A percentile compares a stretch with the other conserved stretches of the same genome.
These are phyloP conservation scores for Microtus oregoni DNA, from an alignment of 2,113 vertebrate genomes.

Conservation along the genomic window DNA sequence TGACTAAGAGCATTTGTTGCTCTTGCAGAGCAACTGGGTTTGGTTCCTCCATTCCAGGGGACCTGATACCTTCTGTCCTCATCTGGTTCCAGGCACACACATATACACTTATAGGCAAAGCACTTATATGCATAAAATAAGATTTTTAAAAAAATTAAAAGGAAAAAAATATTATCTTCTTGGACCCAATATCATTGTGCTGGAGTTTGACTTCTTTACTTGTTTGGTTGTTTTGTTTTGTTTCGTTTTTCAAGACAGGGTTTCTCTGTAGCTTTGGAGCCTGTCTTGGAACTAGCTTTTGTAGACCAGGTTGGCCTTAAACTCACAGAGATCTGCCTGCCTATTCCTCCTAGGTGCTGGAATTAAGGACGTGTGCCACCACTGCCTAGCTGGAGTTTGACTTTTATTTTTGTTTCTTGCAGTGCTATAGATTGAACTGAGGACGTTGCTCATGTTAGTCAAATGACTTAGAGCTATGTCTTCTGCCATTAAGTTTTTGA, in stretches of 20 bases:
- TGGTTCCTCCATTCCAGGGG: not conserved
- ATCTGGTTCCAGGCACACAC: not conserved
- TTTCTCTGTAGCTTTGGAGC: no score
- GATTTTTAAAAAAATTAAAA: not conserved
- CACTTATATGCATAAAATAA: not conserved
- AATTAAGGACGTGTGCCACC: no score
- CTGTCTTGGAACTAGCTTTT: no score
- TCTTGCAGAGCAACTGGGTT: not conserved
- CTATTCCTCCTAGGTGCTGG: no score
- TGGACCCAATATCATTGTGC: not conserved
- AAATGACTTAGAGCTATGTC: not conserved
- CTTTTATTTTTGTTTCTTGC: not conserved
- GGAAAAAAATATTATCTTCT: not conserved
- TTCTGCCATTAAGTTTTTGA: not conserved
- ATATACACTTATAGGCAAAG: not conserved
- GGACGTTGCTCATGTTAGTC: not conserved
- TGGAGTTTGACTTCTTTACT: not conserved
- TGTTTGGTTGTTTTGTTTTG: no score
- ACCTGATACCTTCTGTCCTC: not conserved
- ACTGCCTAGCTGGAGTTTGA: not conserved
- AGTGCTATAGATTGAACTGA: not conserved
- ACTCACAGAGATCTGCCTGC: no score
- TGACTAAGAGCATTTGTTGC: not conserved
- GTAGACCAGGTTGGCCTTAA: no score
- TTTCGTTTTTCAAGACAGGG: no score